These are phyloP conservation scores for Chironomus riparius DNA, from an alignment of 2,888 invertebrate genomes.

Conservation along the genomic window DNA sequence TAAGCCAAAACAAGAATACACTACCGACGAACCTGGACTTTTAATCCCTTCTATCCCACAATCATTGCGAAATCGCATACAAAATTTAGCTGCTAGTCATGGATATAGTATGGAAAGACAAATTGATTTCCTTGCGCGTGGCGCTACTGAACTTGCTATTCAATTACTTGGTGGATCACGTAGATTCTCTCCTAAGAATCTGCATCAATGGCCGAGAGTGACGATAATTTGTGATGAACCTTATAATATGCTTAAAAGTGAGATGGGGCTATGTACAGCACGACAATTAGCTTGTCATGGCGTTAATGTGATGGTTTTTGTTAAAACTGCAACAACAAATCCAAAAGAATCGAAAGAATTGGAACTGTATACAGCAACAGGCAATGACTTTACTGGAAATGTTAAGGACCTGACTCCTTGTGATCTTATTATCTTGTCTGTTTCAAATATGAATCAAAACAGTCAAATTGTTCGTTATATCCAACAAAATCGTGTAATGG, in stretches of 20 bases:
- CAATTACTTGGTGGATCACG: constrained; percentile 77
- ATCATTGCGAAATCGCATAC: constrained; percentile 57
- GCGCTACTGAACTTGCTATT: constrained; percentile 74
- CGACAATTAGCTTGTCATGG: constrained; percentile 77
- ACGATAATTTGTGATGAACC: constrained; percentile 64
- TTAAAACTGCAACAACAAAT: constrained; percentile 44
- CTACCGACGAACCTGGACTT: constrained; percentile 60
- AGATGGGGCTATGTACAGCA: constrained; percentile 64
- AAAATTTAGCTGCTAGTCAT: constrained; percentile 56
- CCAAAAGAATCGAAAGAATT: constrained; percentile 46
- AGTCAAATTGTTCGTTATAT: constrained; percentile 56
- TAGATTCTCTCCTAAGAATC: constrained; percentile 73
- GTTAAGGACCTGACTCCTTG: constrained; percentile 44
- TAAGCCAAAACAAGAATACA: constrained; percentile 28
- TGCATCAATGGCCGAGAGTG: constrained; percentile 78
- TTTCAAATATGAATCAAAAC: constrained; percentile 40
- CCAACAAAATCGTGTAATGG: constrained; percentile 57
- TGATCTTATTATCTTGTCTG: constrained; percentile 42
- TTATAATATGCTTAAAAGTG: constrained; percentile 51
- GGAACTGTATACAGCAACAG: constrained; percentile 56
- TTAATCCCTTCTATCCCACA: constrained; percentile 66
- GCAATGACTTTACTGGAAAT: constrained; percentile 48
- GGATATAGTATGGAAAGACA: constrained; percentile 59
- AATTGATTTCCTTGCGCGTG: constrained; percentile 70
- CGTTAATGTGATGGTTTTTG: constrained; percentile 56